Evolutionary conservation across 2,113 vertebrate species (phyloP), one percentile per base, ranked within the genome.

Genomic region (Equus przewalskii): DNA sequence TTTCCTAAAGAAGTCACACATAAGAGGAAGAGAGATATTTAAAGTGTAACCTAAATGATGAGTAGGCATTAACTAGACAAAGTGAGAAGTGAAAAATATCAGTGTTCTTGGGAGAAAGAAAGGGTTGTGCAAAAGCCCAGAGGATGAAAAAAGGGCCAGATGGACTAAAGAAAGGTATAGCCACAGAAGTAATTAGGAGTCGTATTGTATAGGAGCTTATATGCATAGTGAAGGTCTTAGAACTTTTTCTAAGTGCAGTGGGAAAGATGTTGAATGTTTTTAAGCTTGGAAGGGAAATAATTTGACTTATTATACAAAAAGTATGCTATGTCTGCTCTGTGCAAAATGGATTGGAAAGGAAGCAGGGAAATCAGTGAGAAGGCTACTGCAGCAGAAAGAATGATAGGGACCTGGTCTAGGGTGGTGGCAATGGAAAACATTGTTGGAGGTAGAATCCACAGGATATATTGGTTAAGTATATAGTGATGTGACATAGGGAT

Each of bases 161-260:
- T 3, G 87, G 7, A 7, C 51, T 78, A 78, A 33, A 85, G 80
- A 94, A 72, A 88, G 13, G 5, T 58, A 28, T 36, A 91, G 12
- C 67, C 49, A 88, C 81, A 92, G 12, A 88, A 60, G 9, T 46
- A 81, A 80, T 49, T 73, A 80, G 51, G 67, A 64, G 5, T 69
- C 3, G 9, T 64, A 49, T 46, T 86, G 86, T 36, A 54, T 36
- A 33, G 24, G 26, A 12, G 3, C 15, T 54, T 73, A 51, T 1
- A 84, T 28, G 28, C 22, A 46, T 54, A 82, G 51, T 56, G 18
- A 75, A 80, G 22, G 28, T 16, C 7, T 92, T 82, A 33, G 21
- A 72, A 69, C 91, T 65, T 75, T n/a, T 97, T 89, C 69, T 73
- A 67, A 95, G 64, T 78, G 44, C 13, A 51, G 67, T 89, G 73